Evolutionary conservation across 2,113 vertebrate species (phyloP), one percentile per base, ranked within the genome.

Genomic region (Carassius auratus): DNA sequence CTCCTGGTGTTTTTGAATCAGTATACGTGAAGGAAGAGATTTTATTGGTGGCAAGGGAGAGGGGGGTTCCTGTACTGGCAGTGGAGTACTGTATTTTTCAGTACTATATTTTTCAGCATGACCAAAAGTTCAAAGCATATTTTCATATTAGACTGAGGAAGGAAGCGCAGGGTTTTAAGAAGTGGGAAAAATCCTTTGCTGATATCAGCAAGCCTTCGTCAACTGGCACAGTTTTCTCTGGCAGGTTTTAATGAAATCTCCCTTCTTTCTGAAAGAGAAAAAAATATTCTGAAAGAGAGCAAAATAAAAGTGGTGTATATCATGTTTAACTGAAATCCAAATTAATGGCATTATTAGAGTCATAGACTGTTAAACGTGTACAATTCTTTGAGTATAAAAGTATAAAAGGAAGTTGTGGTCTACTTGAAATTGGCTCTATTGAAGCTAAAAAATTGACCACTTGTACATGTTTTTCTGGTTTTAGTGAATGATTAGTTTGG

Each of bases 51-150:
- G 50, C 9, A 66, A 79, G 77, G 78, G 71, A 74, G 71, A 68
- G 4, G 50, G 50, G 14, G n/a, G 55, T 69, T 74, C 36, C 57
- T 75, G 42, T 84, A 79, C 85, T 78, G 71, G 57, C 73, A 62
- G 84, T 80, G 76, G 38, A 0, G 38, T 1, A 42, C 69, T 71
- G 84, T 84, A 78, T 81, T 86, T 84, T 89, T 55, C 83, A 82
- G 52, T 71, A 66, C 52, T 66, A 78, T 62, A 83, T 64, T 84
- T 45, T 71, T 59, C 48, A 8, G 21, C 82, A 68, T 62, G 71
- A 36, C 87, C 75, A 59, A n/a, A 45, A 57, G 74, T 85, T 88
- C 64, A 85, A 85, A 85, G 84, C 7, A 48, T 50, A 48, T 59
- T 66, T 79, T 83, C 42, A 73, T 79, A 73, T 83, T 62, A 61